Percentiles rank a stretch among this genome's conserved stretches.
Conservation (phyloP, 2,888 invertebrate genomes). For the Nephrotoma guestfalica region DNA sequence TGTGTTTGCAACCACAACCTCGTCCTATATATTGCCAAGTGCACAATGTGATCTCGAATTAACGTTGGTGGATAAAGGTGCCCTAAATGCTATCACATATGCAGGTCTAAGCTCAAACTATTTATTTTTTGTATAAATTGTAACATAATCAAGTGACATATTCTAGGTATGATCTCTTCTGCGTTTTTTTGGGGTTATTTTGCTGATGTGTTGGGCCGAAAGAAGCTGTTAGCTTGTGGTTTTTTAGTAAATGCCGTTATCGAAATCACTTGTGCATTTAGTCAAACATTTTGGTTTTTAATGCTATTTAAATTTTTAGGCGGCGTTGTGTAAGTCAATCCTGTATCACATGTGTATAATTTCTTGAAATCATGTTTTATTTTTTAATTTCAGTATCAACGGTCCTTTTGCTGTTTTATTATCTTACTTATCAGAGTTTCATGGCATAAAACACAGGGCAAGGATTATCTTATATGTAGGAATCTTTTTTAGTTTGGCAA, state of each 20-base stretch:
- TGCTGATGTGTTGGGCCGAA: slow-evolving; percentile 57
- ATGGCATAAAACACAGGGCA: slow-evolving; percentile 46
- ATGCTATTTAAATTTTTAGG: slow-evolving; percentile 56
- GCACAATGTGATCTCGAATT: slow-evolving; percentile 60
- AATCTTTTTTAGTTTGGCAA: slow-evolving; percentile 47
- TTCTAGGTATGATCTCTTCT: slow-evolving; percentile 58
- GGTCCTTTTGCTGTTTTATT: slow-evolving; percentile 62
- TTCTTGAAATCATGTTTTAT: neutral
- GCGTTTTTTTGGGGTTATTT: slow-evolving; percentile 65
- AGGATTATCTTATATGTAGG: slow-evolving; percentile 49
- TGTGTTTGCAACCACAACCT: slow-evolving; percentile 55
- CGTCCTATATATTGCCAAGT: slow-evolving; percentile 57
- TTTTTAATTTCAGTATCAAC: slow-evolving; percentile 33
- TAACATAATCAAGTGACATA: neutral
- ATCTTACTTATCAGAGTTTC: slow-evolving; percentile 59
- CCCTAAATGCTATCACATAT: slow-evolving; percentile 55
- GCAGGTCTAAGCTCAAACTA: slow-evolving; percentile 36
- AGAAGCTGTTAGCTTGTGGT: slow-evolving; percentile 49
- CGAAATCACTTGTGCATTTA: slow-evolving; percentile 45
- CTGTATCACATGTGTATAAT: neutral
- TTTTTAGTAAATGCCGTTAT: slow-evolving; percentile 47
- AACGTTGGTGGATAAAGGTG: slow-evolving; percentile 52
- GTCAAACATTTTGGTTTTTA: slow-evolving; percentile 50
- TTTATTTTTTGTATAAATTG: neutral
- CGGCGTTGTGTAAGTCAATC: slow-evolving; percentile 57